phyloP scores from a whole-genome alignment of 1,140 invertebrate species.

The Alviniconcha marisindica region DNA sequence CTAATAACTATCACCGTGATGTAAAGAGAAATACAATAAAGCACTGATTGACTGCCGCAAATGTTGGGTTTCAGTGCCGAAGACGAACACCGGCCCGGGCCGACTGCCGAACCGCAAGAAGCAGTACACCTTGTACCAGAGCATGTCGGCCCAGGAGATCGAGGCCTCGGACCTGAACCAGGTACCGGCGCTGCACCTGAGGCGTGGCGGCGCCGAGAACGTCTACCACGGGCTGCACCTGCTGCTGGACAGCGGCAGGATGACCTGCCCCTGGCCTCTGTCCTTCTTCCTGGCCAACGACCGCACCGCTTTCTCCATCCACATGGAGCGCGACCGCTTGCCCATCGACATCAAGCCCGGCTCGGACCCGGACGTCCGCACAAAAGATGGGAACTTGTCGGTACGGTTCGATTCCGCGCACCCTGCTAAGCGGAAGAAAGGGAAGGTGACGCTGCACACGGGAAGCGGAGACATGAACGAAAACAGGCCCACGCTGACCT shows the following conservation, averaged over 20 bases:
- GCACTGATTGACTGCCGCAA: too few species aligned
- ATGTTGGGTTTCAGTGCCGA: background rate
- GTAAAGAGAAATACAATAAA: too few species aligned
- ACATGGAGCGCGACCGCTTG: background rate
- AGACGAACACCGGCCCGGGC: background rate
- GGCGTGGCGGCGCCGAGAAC: slow-evolving; percentile 2
- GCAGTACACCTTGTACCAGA: background rate
- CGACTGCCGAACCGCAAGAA: background rate
- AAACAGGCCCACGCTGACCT: background rate
- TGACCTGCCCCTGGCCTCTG: slow-evolving; percentile 17
- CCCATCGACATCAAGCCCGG: background rate
- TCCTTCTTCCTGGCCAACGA: slow-evolving; percentile 6
- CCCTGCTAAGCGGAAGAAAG: too few species aligned
- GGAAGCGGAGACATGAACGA: background rate
- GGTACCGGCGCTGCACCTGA: background rate
- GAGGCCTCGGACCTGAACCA: background rate
- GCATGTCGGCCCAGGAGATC: slow-evolving; percentile 3
- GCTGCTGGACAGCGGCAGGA: background rate
- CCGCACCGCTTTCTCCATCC: slow-evolving; percentile 7
- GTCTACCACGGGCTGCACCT: slow-evolving; percentile 12
- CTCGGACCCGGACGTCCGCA: background rate
- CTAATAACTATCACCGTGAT: too few species aligned
- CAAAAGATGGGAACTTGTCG: background rate
- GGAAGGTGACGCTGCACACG: background rate
- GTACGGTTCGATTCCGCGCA: too few species aligned